Conservation (phyloP, 2,113 vertebrate genomes). For the Sorex fumeus region DNA sequence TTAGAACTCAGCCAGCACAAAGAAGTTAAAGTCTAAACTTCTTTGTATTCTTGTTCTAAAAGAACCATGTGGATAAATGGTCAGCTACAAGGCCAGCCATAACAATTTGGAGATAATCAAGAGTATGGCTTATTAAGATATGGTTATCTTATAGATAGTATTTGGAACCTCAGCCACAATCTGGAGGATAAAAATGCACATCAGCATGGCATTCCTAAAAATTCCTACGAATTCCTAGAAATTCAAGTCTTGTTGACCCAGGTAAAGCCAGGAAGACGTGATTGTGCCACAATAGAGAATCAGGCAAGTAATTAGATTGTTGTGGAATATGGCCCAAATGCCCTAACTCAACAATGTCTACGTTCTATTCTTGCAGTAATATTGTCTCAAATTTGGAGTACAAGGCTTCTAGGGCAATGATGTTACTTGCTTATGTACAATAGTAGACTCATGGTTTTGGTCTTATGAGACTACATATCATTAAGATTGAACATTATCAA, state of each 20-base stretch:
- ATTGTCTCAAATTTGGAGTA: neutral
- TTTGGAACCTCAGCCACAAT: neutral
- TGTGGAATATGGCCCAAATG: neutral
- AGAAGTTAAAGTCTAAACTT: neutral
- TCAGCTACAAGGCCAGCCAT: neutral
- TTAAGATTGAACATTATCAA: neutral
- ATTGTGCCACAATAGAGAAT: neutral
- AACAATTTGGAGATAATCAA: neutral
- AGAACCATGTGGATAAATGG: neutral
- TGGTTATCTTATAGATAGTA: neutral
- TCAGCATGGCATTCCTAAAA: neutral
- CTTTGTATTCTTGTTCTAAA: neutral
- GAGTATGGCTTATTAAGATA: neutral
- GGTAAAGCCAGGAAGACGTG: neutral
- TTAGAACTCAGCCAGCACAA: neutral
- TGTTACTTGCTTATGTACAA: conserved; percentile 1
- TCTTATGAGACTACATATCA: neutral
- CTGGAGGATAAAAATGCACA: neutral
- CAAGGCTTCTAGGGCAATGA: neutral
- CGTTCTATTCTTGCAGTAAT: neutral
- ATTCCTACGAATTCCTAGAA: neutral
- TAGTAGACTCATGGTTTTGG: neutral
- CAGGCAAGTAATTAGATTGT: neutral
- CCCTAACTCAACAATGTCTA: neutral
- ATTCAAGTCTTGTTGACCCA: neutral